Conservation (phyloP, 2,888 invertebrate species). For the Patella pellucida region DNA sequence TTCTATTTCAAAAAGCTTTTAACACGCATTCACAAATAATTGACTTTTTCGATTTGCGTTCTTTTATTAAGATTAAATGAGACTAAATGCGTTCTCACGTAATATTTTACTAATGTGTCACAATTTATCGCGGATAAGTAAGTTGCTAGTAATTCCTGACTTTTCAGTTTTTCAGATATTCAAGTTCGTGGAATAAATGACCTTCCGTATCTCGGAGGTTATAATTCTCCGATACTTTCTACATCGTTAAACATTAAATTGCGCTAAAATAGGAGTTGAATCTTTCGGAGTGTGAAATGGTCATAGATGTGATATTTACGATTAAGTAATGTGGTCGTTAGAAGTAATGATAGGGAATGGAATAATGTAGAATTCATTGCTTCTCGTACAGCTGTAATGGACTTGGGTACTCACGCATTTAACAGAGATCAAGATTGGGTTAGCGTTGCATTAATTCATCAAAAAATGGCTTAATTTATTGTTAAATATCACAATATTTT, state of each 20-base stretch:
- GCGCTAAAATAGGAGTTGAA: background rate
- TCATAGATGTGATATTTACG: background rate
- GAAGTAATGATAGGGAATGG: background rate
- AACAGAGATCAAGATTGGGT: background rate
- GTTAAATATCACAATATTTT: too few species aligned
- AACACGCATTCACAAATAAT: background rate
- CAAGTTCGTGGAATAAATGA: too few species aligned
- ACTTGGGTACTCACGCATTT: conserved; percentile 5
- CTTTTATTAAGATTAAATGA: background rate
- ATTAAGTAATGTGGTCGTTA: conserved; percentile 3
- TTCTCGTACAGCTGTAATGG: background rate
- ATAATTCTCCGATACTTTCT: background rate
- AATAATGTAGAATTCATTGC: conserved; percentile 10
- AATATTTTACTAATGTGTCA: background rate
- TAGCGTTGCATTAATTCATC: too few species aligned
- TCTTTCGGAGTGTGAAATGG: background rate
- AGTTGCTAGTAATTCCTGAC: background rate
- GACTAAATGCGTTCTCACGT: background rate
- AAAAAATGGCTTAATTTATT: too few species aligned
- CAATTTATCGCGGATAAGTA: background rate
- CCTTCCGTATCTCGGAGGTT: background rate
- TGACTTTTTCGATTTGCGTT: background rate
- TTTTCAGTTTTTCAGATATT: too few species aligned
- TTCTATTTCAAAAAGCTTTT: conserved; percentile 6
- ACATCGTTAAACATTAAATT: conserved; percentile 7